A percentile compares a stretch with the other conserved stretches of the same genome.
These are phyloP conservation scores for Circaetus cinerascens DNA, from an alignment of 2,113 vertebrate genomes.

Conservation along the genomic window DNA sequence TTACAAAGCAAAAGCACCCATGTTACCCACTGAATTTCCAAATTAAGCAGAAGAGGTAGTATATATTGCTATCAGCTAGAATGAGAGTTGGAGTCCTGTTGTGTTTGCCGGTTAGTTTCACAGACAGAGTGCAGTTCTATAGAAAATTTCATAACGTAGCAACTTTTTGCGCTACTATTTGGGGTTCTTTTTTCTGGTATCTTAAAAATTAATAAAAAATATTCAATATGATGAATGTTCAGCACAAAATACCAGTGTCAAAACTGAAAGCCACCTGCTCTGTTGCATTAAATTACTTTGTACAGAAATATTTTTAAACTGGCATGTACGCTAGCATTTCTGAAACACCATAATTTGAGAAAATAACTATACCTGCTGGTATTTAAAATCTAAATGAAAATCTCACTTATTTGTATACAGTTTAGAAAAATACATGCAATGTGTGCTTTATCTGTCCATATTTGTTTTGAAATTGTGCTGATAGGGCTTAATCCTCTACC, in stretches of 20 bases:
- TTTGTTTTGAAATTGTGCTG: background rate
- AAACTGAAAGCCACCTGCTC: background rate
- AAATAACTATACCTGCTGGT: background rate
- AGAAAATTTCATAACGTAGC: background rate
- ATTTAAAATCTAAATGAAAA: background rate
- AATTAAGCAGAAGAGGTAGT: background rate
- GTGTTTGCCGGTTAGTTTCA: background rate
- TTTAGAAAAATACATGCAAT: background rate
- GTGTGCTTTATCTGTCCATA: background rate
- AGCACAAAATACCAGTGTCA: background rate
- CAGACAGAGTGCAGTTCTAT: rapidly evolving
- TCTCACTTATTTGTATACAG: background rate
- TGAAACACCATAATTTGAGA: background rate
- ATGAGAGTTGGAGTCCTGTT: background rate
- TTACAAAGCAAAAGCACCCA: background rate
- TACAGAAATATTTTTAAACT: background rate
- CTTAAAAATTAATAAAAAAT: background rate
- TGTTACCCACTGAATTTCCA: background rate
- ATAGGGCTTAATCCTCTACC: background rate
- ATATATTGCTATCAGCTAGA: background rate
- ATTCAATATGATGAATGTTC: background rate
- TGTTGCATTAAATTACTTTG: background rate
- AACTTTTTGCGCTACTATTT: background rate
- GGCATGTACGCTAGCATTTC: background rate
- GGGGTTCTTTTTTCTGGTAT: background rate